Base-by-base conservation (phyloP, 2,113 vertebrate genomes). In the Platysternon megacephalum region DNA sequence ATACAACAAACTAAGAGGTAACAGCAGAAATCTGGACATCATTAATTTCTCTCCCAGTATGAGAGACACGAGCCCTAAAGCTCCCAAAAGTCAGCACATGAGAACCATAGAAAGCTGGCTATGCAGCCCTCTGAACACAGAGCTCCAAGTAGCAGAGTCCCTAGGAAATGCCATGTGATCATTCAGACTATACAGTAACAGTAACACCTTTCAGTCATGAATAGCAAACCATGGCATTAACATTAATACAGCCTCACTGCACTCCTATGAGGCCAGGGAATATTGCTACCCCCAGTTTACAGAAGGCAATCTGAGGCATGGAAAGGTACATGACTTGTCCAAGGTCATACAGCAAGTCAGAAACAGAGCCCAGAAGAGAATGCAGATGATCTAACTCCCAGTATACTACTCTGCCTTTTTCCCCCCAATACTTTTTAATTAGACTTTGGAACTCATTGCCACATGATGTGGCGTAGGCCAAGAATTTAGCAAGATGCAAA, bases 191-290 rank as follows among this genome's bases (percentile, higher is more conserved):
- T 8, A 1, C 39, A 82, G 53, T 90, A 95, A 53, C 85, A 89
- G 65, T 49, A 74, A 94, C 28, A 95, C 28, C 56, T 84, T 72
- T 72, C 65, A 72, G n/a, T 22, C 65, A 87, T 84, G 85, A 93
- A 92, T 94, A 95, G 32, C 84, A 79, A 84, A 81, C 87, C 82
- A 87, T 46, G 91, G 79, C 56, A 79, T 79, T 88, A 90, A 72
- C 39, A 79, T 26, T 83, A 95, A 89, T 0, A 0, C 46, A 95
- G 84, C 84, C 44, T 88, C 89, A 68, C 72, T 82, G 88, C 95
- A 94, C 95, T 95, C 95, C 93, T n/a, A 91, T 85, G 93, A 95
- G 74, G 95, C 91, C 93, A 94, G 94, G 95, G 96, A 94, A 79
- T 95, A 94, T 96, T 39, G 39, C 92, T 95, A 74, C 95, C 92